Base-by-base conservation (phyloP, 2,888 invertebrate genomes). In the Trisateles emortualis region DNA sequence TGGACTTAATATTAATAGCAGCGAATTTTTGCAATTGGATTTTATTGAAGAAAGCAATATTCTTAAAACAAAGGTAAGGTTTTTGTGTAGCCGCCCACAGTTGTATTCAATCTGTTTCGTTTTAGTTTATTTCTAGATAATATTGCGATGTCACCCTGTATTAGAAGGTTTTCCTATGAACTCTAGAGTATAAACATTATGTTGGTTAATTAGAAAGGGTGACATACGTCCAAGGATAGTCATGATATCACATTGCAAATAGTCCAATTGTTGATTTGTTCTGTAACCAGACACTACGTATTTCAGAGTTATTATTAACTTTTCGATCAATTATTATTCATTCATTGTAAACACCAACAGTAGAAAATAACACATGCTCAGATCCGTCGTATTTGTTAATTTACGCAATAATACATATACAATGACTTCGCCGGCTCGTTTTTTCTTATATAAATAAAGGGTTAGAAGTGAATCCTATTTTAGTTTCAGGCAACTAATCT, bases 201-300 rank as follows among this genome's bases (percentile, higher is more conserved):
- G 50, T 42, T 51, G 56, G 50, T 44, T 62, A 42, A 51, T 50
- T 42, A 50, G 24, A 57, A 62, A 54, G 59, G 52, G 35, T 66
- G 53, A 54, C 59, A 60, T 44, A 29, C 24, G 43, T 46, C 59
- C 64, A 56, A 58, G 68, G 64, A 66, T 67, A 71, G 67, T 59
- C 53, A 40, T 68, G 66, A 69, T 71, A 73, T 68, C 68, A 64
- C 68, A 68, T 64, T 72, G 65, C 64, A 66, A 74, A 70, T 64
- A 64, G 54, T 68, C 49, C 62, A 68, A 72, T 74, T 80, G 79
- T 76, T 71, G 67, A 55, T 79, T 52, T 77, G 69, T 74, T 78
- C 76, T 77, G 87, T 84, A 84, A 88, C 82, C 79, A 84, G 88
- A 86, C 85, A 88, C 89, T 88, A 81, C 89, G 88, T 85, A 85